Conservation (phyloP, 2,797 vertebrate species). For the Pipistrellus pygmaeus region DNA sequence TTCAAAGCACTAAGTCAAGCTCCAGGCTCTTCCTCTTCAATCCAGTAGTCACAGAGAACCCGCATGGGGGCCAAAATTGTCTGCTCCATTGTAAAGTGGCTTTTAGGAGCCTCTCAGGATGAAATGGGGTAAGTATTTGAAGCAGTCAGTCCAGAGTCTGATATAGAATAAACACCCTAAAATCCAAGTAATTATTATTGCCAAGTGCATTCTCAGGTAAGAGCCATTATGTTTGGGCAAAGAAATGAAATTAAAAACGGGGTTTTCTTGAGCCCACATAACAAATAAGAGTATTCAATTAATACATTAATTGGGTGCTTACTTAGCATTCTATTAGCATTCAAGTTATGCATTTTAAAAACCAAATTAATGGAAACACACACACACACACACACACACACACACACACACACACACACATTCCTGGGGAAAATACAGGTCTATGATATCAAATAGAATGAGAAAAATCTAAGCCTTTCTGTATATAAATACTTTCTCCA, state of each 20-base stretch:
- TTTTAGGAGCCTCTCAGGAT: neutral
- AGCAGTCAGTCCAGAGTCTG: neutral
- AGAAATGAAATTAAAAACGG: neutral
- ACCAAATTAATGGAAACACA: neutral
- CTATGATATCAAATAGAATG: neutral
- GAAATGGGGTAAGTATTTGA: neutral
- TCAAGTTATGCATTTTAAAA: slow-evolving; percentile 40
- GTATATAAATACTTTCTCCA: neutral
- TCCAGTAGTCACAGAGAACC: neutral
- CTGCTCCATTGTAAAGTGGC: slow-evolving; percentile 6
- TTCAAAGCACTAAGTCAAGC: neutral
- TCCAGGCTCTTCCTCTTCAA: neutral
- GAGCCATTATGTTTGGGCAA: neutral
- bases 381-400: neutral
- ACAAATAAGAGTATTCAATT: neutral
- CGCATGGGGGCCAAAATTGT: neutral
- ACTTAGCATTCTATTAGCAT: neutral
- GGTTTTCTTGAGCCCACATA: neutral
- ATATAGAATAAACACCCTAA: slow-evolving; percentile 28
- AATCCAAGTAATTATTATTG: neutral
- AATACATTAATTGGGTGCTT: neutral
- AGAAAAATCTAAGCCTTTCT: slow-evolving; percentile 7
- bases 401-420: neutral
- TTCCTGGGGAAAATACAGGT: neutral
- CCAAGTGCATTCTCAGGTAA: neutral